Conservation (phyloP, 1,140 invertebrate species). For the Drosophila bifasciata region DNA sequence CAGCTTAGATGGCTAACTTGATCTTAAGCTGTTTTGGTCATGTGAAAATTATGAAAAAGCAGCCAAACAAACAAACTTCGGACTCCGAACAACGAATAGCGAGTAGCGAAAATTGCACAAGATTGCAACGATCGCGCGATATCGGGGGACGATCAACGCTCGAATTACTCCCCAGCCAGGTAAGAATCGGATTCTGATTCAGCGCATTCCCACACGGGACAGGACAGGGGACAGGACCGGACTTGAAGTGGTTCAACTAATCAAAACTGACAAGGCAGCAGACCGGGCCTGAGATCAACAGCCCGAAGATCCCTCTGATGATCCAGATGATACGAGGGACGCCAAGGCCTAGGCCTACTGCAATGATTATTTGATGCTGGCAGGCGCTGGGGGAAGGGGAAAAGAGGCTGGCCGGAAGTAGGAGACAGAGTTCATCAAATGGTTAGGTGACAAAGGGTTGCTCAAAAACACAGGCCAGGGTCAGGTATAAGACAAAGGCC, state of each 20-base stretch:
- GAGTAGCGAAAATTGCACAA: slow-evolving; percentile 61
- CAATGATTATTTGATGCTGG: too few relatives aligned
- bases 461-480: slow-evolving; percentile 41
- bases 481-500: slow-evolving; percentile 73
- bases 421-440: slow-evolving; percentile 75
- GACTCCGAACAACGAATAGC: slow-evolving; percentile 39
- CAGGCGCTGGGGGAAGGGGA: slow-evolving; percentile 5
- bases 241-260: slow-evolving; percentile 78
- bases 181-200: slow-evolving; percentile 19
- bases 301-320: slow-evolving; percentile 33
- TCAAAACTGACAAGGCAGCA: slow-evolving; percentile 78
- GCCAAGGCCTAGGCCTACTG: slow-evolving; percentile 1
- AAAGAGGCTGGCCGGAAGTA: slow-evolving; percentile 60
- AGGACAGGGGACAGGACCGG: slow-evolving; percentile 5
- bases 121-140: slow-evolving; percentile 55
- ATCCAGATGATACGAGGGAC: slow-evolving; percentile 31
- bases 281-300: slow-evolving; percentile 70
- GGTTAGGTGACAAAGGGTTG: slow-evolving; percentile 76
- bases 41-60: slow-evolving; percentile 78
- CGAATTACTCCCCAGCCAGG: slow-evolving; percentile 59
- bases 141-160: slow-evolving; percentile 64
- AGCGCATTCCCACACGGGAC: slow-evolving; percentile 71
- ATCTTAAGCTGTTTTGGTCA: slow-evolving; percentile 82
- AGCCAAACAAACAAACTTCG: slow-evolving; percentile 47
- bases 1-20: slow-evolving; percentile 79